Evolutionary conservation across 2,888 invertebrate species (phyloP), one percentile per base, ranked within the genome.

Genomic region (Nesidiocoris tenuis): DNA sequence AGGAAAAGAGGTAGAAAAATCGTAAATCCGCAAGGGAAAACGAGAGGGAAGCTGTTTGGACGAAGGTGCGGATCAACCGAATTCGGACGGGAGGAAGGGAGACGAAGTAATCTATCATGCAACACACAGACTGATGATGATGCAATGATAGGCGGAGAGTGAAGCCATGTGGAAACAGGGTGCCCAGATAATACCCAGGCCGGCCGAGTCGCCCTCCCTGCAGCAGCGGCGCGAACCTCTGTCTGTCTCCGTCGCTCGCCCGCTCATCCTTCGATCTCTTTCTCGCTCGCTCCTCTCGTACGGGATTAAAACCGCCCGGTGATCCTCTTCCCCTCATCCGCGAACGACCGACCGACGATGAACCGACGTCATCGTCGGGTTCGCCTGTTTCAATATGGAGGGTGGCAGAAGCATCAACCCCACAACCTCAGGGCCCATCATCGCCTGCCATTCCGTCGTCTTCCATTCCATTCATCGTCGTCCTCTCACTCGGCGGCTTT

Each of bases 111-210:
- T 75, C 75, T 75, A 75, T 75, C 75, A 75, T 75, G 75, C 75
- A 75, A 75, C 67, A 75, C 75, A 75, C 75, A 75, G 75, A 75
- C 75, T 75, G 75, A 75, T 75, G 75, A 75, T 75, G 75, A 75
- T 75, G 75, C 75, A 75, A 75, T 75, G 75, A 75, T 75, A 75
- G 75, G 75, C 75, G 64, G 75, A 75, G 75, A 66, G 75, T 75
- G 75, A 75, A 75, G 75, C 75, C 75, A 75, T 75, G 75, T 75
- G 75, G 75, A 75, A 75, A 75, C 75, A 75, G 75, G 75, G 75
- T 67, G 61, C 63, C 59, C 66, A 75, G 75, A 75, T 75, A 75
- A 75, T 75, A 75, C 75, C 67, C 66, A 18, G 39, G 12, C 25
- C 75, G 57, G 56, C 19, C 39, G 19, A 19, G 18, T 17, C 64